Evolutionary conservation across 2,888 invertebrate species (phyloP), one percentile per base, ranked within the genome.

Genomic region (Megaustenia siamemsis): DNA sequence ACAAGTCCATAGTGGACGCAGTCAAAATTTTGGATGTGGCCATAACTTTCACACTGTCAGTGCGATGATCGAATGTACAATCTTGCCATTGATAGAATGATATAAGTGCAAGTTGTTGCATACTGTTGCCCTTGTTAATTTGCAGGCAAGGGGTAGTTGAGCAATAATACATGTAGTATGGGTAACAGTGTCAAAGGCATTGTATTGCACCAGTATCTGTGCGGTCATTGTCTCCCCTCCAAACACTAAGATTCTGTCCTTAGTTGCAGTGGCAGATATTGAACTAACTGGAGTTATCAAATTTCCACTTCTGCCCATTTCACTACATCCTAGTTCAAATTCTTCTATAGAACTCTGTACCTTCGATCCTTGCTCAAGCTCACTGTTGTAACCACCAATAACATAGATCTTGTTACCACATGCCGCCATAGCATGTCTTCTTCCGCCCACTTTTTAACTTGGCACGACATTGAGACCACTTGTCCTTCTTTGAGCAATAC

Each of bases 201-300:
- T 92, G 92, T 53, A 92, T 89, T 18, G 89, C 87, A 2, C 88
- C 88, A 1, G 91, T 91, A 85, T 91, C 91, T 35, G 90, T 90
- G 84, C 90, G 88, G 86, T 91, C 91, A 77, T 91, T 91, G 89
- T 91, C 82, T 91, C 91, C 4, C 92, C 92, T 0, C 92, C 92
- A 83, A 91, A 91, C 28, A 91, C 87, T 40, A 89, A 89, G 40
- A 92, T 90, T 43, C 88, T 89, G 76, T 91, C 91, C 10, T 90
- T 90, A 5, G 89, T 86, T 0, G 91, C 90, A 10, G 91, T 90
- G 71, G 91, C 90, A 12, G 92, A 91, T 56, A 91, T 90, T 10
- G 91, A 91, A 76, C 92, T 91, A 40, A 91, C 90, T 0, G 90
- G 90, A 6, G 88, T 87, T 12, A 87, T 86, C 32, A 91, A 86